Conservation (phyloP, 2,113 vertebrate species). For the Mungos mungo region DNA sequence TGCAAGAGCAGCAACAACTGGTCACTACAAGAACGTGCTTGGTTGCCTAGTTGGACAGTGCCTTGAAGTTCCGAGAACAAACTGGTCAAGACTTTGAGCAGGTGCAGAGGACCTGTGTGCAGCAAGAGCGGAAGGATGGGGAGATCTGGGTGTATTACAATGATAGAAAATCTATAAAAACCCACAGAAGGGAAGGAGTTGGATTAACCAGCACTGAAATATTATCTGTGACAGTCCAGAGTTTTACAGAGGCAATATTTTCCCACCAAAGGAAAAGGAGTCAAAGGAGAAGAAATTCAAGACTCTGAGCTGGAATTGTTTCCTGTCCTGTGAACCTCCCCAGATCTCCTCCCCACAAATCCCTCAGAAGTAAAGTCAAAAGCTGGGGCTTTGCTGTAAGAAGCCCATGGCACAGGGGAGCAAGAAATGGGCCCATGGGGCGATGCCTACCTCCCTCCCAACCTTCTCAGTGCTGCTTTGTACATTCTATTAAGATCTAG, state of each 20-base stretch:
- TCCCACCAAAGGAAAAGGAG: neutral
- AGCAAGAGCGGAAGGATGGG: neutral
- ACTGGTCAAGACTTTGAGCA: neutral
- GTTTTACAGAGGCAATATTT: neutral
- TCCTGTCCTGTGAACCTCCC: neutral
- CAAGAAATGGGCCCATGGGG: neutral
- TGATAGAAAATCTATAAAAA: neutral
- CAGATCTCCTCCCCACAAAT: neutral
- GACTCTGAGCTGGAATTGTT: neutral
- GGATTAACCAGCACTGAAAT: neutral
- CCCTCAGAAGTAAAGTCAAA: neutral
- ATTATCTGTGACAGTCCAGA: neutral
- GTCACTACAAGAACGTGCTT: neutral
- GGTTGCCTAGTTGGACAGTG: neutral
- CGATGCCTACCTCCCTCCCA: neutral
- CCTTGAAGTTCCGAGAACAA: neutral
- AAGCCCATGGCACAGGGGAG: no score
- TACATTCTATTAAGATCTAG: neutral
- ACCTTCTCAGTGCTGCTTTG: no score
- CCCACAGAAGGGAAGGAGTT: neutral
- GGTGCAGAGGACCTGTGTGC: neutral
- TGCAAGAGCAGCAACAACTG: neutral
- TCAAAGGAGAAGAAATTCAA: neutral
- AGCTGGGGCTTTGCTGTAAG: neutral
- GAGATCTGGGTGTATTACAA: neutral